A percentile compares a stretch with the other conserved stretches of the same genome.
These are phyloP conservation scores for Acanthis flammea DNA, from an alignment of 2,797 vertebrate species.

Conservation along the genomic window DNA sequence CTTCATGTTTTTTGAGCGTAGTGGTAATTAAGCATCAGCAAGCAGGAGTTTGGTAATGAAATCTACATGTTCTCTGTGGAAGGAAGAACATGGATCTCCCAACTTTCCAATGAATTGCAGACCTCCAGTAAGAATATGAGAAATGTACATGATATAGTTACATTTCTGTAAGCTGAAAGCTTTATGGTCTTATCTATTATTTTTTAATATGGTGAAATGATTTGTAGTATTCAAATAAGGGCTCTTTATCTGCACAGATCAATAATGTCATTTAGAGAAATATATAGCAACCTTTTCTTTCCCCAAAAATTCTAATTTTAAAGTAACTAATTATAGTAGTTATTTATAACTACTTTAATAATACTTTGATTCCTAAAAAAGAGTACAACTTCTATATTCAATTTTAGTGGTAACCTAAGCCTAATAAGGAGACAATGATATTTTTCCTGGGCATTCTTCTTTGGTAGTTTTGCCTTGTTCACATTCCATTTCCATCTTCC, in stretches of 20 bases:
- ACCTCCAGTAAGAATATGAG: neutral
- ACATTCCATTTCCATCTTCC: neutral
- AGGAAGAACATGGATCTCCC: neutral
- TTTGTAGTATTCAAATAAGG: neutral
- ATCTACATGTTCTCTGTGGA: neutral
- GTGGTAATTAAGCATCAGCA: neutral
- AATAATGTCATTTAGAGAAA: neutral
- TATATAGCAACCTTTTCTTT: neutral
- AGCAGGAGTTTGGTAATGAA: slow-evolving; percentile 22
- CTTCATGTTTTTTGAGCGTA: slow-evolving; percentile 68
- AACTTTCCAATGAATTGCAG: neutral
- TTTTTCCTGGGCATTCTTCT: neutral
- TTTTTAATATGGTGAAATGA: neutral
- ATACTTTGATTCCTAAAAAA: neutral
- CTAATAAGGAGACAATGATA: neutral
- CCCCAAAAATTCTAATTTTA: neutral
- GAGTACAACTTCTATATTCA: neutral
- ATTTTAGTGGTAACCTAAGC: neutral
- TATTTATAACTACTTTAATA: neutral
- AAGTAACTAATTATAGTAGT: neutral
- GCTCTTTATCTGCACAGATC: neutral
- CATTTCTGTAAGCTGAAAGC: neutral
- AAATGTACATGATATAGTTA: neutral
- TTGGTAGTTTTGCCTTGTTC: neutral
- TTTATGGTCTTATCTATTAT: neutral